phyloP scores from a whole-genome alignment of 2,888 invertebrate genomes.

The Drosophila meridionalis region DNA sequence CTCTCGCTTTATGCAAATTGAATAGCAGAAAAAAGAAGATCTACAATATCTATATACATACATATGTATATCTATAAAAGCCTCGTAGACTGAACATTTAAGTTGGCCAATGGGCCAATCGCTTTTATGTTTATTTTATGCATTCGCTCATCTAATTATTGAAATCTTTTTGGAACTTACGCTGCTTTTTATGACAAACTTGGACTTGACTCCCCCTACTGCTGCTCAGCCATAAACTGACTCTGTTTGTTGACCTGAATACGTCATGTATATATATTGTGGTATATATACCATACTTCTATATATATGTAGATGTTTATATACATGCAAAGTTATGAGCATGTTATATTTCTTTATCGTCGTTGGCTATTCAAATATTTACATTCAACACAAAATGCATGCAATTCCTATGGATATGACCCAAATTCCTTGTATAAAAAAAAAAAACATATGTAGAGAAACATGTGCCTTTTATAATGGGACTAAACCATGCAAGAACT shows the following conservation, averaged over 20 bases:
- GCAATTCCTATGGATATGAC: conserved; percentile 40
- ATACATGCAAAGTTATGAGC: conserved; percentile 26
- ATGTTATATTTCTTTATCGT: conserved; percentile 35
- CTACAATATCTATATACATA: background rate
- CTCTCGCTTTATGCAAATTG: conserved; percentile 30
- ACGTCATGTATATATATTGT: background rate
- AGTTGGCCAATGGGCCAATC: conserved; percentile 39
- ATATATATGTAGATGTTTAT: conserved; percentile 3
- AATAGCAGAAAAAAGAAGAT: background rate
- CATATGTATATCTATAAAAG: background rate
- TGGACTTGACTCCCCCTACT: conserved; percentile 33
- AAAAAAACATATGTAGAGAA: conserved; percentile 10
- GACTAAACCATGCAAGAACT: conserved; percentile 40
- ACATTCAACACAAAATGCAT: conserved; percentile 41
- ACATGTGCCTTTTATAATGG: conserved; percentile 44
- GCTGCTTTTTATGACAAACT: conserved; percentile 59
- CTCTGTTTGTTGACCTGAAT: conserved; percentile 52
- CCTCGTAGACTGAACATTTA: conserved; percentile 10
- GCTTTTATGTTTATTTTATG: conserved; percentile 69
- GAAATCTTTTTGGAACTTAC: conserved; percentile 24
- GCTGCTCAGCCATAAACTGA: conserved; percentile 2
- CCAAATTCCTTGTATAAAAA: conserved; percentile 29
- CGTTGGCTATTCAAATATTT: conserved; percentile 51
- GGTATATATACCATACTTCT: background rate
- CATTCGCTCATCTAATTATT: conserved; percentile 54